Percentiles rank a stretch among this genome's conserved stretches.
phyloP scores from a whole-genome alignment of 1,140 invertebrate species.

The Aphis gossypii region DNA sequence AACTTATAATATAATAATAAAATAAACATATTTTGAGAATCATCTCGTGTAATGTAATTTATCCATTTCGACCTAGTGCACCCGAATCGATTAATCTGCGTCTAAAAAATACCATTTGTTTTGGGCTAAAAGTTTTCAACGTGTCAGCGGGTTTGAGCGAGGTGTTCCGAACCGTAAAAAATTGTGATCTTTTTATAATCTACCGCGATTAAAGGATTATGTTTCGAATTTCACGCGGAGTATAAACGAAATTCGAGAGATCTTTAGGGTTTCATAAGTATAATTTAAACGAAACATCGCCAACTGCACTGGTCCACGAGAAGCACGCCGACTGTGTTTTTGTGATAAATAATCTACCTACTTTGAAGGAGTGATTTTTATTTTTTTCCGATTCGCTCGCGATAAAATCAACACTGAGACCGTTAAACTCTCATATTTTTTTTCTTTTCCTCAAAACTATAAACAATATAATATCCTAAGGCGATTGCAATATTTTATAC shows the following conservation, averaged over 20 bases:
- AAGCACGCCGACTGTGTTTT: not conserved
- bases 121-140: constrained; percentile 14
- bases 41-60: not conserved
- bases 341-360: not conserved
- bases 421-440: not conserved
- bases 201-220: not conserved
- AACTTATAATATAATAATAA: not conserved
- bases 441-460: not conserved
- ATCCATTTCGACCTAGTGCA: not conserved
- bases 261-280: not conserved
- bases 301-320: not conserved
- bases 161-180: constrained; percentile 26
- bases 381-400: not conserved
- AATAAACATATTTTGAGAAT: not conserved
- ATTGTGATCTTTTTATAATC: not conserved
- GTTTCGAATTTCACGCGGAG: not conserved
- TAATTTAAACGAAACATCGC: not conserved
- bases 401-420: not conserved
- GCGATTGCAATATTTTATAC: not conserved
- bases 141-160: not conserved
- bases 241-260: not conserved
- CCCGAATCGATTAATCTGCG: constrained; percentile 29
- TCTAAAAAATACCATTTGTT: constrained; percentile 24
- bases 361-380: not conserved
- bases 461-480: not conserved